These are phyloP conservation scores for Mesocentrotus franciscanus DNA, from an alignment of 53 echinoderm and acorn worm genomes.

Conservation along the genomic window DNA sequence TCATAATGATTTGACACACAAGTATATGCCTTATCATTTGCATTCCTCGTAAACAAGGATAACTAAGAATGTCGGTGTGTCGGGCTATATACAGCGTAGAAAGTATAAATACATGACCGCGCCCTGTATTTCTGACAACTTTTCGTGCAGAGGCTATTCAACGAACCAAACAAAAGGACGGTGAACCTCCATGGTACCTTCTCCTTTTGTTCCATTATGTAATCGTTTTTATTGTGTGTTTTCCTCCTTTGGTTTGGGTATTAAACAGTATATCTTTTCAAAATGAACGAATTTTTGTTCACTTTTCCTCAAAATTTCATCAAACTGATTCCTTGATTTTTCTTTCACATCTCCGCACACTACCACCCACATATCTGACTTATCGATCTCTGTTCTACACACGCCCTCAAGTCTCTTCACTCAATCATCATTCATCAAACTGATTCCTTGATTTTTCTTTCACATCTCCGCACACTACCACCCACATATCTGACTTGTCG, in stretches of 20 bases:
- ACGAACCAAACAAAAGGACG: neutral
- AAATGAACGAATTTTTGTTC: too few species aligned
- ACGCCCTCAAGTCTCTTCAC: too few species aligned
- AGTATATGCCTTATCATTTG: neutral
- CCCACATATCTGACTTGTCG: too few species aligned
- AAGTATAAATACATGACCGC: neutral
- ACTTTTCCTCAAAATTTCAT: too few species aligned
- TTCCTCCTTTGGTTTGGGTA: neutral
- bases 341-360: too few species aligned
- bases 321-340: too few species aligned
- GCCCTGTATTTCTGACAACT: neutral
- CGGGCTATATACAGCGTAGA: neutral
- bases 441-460: too few species aligned
- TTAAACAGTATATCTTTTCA: too few species aligned
- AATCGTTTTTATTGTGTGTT: constrained; percentile 19
- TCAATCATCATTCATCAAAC: too few species aligned
- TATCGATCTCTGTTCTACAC: too few species aligned
- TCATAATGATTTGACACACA: neutral
- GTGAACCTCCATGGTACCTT: neutral
- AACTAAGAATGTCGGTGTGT: neutral
- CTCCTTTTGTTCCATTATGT: constrained; percentile 37
- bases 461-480: too few species aligned
- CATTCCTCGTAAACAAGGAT: neutral
- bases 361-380: too few species aligned
- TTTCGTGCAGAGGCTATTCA: neutral